These are phyloP conservation scores for Eupithecia exiguata DNA, from an alignment of 2,888 invertebrate genomes.

Conservation along the genomic window DNA sequence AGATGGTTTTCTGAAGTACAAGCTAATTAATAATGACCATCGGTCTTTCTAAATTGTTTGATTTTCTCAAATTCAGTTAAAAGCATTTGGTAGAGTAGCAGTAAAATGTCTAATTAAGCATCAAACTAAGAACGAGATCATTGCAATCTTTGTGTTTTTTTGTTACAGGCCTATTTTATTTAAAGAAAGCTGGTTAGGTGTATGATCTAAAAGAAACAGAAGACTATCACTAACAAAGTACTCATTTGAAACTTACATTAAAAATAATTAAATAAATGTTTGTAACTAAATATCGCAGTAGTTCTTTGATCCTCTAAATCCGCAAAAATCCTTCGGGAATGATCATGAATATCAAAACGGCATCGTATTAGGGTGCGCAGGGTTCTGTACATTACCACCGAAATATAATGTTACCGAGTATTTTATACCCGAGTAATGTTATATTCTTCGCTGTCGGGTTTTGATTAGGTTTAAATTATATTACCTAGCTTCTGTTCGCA, in stretches of 20 bases:
- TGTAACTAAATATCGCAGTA: slow-evolving; percentile 43
- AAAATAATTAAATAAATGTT: slow-evolving; percentile 26
- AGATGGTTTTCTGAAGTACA: neutral
- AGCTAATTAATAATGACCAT: neutral
- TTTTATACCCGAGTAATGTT: neutral
- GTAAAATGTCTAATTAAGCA: neutral
- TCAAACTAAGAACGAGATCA: neutral
- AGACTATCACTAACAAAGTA: neutral
- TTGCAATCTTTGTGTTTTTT: too few relatives aligned
- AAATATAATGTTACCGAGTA: neutral
- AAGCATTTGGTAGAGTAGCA: neutral
- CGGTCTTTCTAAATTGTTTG: neutral
- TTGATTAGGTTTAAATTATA: neutral
- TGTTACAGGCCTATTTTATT: neutral
- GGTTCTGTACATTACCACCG: slow-evolving; percentile 16
- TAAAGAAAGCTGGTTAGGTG: neutral
- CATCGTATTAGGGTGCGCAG: slow-evolving; percentile 62
- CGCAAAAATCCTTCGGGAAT: slow-evolving; percentile 57
- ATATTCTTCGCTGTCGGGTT: neutral
- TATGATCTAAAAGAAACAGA: neutral
- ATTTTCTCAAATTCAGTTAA: neutral
- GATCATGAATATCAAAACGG: slow-evolving; percentile 79
- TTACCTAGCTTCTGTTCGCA: neutral
- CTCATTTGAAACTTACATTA: neutral
- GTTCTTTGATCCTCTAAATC: slow-evolving; percentile 57